Evolutionary conservation across 2,113 vertebrate species (phyloP), one percentile per base, ranked within the genome.

Genomic region (Geococcyx californianus): DNA sequence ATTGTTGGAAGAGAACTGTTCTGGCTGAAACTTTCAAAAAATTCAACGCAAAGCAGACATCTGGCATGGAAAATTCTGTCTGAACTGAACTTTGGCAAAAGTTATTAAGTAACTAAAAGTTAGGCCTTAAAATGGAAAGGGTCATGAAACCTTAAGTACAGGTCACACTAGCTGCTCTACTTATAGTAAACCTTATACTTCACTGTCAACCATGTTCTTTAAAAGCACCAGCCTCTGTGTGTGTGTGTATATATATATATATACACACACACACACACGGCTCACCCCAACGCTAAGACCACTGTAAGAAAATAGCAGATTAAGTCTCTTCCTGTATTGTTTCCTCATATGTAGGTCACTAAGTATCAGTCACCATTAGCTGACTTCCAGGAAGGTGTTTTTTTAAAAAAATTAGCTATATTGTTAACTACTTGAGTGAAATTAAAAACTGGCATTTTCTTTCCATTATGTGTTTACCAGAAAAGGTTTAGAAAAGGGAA

Each of bases 1-100:
- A 69, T 84, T 96, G 87, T 95, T 91, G 93, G 83, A 95, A 91
- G 59, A 88, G 16, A 94, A 90, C 33, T 74, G 54, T 72, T 94
- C 83, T 56, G 85, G 91, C 75, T 88, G 34, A 93, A 90, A 72
- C 45, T 91, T 84, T 14, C 4, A 49, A 75, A 84, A 80, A 93
- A 52, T 36, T 74, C 79, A 90, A 80, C 38, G 72, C 83, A 70
- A 85, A 70, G 84, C 90, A 96, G 82, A 88, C 79, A 95, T 74
- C 63, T 87, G 25, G 38, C 85, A 90, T 20, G 59, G 64, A 92
- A 96, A 93, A 95, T 82, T 75, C 34, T 45, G 42, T 56, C 64
- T 44, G 60, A 88, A 76, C 12, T 24, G n/a, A 90, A 93, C 38
- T 47, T 31, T 14, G 52, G 73, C 56, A 72, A 55, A 82, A 88